Conservation (phyloP, 2,797 vertebrate genomes). For the Anguilla marmorata region DNA sequence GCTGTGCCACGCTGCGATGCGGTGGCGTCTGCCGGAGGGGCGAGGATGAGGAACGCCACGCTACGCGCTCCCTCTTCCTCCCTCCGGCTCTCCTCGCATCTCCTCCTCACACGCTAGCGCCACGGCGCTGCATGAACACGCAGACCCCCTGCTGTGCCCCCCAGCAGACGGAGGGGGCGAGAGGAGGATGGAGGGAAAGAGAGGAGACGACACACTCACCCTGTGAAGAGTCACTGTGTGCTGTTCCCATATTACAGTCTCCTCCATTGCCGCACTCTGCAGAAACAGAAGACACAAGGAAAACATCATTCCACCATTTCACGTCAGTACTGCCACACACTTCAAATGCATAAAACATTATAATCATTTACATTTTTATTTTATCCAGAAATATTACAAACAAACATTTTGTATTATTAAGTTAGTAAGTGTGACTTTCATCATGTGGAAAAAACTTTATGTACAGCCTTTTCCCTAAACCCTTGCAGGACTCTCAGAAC, state of each 20-base stretch:
- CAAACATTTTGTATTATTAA: too few species aligned
- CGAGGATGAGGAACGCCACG: background rate
- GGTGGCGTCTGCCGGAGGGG: background rate
- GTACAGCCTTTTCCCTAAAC: background rate
- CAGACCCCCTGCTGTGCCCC: slow-evolving; percentile 6
- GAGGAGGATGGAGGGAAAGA: background rate
- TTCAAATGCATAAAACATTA: background rate
- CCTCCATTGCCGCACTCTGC: slow-evolving; percentile 88
- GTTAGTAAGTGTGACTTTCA: background rate
- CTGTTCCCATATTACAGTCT: slow-evolving; percentile 91
- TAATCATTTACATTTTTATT: background rate
- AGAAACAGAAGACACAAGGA: slow-evolving; percentile 26
- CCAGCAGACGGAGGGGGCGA: background rate
- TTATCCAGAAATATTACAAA: too few species aligned
- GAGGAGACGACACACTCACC: slow-evolving; percentile 72
- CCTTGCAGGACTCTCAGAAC: background rate
- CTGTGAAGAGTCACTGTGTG: slow-evolving; percentile 90
- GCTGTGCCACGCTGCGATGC: background rate
- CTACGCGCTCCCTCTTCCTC: background rate
- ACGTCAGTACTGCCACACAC: background rate
- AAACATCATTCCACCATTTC: background rate
- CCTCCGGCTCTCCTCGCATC: background rate
- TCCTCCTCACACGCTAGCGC: background rate
- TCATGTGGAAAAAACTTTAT: background rate
- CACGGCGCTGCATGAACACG: background rate